A percentile compares a stretch with the other conserved stretches of the same genome.
Evolutionary conservation across 2,113 vertebrate species (phyloP).

Genomic region (Thinocorus orbignyianus): DNA sequence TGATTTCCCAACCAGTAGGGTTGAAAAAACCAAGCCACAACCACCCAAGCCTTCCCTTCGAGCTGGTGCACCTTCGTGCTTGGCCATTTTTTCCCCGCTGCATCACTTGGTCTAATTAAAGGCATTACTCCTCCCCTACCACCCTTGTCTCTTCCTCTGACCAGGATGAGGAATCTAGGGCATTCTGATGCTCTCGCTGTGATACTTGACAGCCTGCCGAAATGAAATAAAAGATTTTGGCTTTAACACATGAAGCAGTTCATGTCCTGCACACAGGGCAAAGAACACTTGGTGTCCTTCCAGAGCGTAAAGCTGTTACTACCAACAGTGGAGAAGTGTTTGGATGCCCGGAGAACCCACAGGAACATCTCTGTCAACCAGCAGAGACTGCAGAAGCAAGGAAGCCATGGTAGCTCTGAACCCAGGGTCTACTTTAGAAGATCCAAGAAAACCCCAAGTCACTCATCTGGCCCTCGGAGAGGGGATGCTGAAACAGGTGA

Average conservation of each 20-base stretch:
- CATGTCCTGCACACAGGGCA: background rate
- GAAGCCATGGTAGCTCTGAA: background rate
- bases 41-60: conserved; percentile 24
- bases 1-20: background rate
- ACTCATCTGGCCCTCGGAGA: background rate
- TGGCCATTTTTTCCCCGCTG: conserved; percentile 46
- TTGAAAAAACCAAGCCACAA: background rate
- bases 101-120: conserved; percentile 42
- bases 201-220: background rate
- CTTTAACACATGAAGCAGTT: background rate
- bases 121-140: background rate
- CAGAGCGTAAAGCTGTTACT: background rate
- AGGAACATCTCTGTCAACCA: background rate
- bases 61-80: background rate
- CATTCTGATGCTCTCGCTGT: background rate
- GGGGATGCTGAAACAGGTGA: rapidly evolving
- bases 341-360: background rate
- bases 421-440: background rate
- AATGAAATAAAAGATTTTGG: background rate
- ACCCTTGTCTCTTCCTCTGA: background rate
- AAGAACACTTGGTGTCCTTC: background rate
- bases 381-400: background rate
- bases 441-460: background rate
- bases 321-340: background rate
- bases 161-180: background rate